Conservation (phyloP, 2,113 vertebrate genomes). For the Ceyx cyanopectus region DNA sequence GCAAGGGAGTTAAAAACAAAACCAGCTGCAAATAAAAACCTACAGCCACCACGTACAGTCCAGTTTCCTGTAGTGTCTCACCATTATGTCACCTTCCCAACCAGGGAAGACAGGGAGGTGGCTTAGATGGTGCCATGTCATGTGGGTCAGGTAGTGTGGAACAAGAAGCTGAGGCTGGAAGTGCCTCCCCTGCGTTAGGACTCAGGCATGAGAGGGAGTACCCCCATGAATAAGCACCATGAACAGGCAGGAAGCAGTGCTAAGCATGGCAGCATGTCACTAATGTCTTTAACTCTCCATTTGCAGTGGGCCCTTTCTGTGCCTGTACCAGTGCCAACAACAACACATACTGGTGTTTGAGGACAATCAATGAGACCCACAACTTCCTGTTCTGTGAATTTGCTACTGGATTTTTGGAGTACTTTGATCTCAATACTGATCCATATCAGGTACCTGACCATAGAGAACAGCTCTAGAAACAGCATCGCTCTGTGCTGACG, state of each 20-base stretch:
- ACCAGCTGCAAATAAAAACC: background rate
- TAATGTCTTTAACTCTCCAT: conserved; percentile 3
- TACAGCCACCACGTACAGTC: rapidly evolving
- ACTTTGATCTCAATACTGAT: conserved; percentile 96
- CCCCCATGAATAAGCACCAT: background rate
- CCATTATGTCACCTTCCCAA: background rate
- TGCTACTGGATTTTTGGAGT: conserved; percentile 96
- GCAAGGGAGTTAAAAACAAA: background rate
- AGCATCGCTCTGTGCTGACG: background rate
- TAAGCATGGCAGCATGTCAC: background rate
- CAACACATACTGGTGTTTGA: conserved; percentile 96
- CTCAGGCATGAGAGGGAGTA: background rate
- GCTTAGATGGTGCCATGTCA: background rate
- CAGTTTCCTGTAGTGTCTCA: background rate
- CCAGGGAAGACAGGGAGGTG: background rate
- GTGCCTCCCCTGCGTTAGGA: background rate
- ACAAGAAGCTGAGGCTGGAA: background rate
- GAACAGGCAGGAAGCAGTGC: background rate
- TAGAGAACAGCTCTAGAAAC: background rate
- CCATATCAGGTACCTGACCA: conserved; percentile 89
- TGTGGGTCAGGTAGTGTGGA: background rate
- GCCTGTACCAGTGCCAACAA: conserved; percentile 99
- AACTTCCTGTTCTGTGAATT: conserved; percentile 99
- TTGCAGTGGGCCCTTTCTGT: conserved; percentile 95
- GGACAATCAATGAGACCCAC: conserved; percentile 97